Conservation (phyloP, 2,113 vertebrate species). For the Notothenia rossii region DNA sequence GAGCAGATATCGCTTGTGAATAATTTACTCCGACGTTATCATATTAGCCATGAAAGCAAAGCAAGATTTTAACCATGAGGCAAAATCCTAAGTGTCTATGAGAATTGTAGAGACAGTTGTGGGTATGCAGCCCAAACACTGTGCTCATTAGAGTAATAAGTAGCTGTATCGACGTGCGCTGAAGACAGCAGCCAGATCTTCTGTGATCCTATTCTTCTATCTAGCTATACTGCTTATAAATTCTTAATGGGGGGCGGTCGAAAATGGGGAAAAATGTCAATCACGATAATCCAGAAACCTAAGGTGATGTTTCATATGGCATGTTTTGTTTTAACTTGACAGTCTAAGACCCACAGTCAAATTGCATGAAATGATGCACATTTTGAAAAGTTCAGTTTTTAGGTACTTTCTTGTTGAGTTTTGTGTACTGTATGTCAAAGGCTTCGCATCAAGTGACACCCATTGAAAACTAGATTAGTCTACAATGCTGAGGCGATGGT, state of each 20-base stretch:
- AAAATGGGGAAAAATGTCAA: not conserved
- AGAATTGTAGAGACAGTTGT: constrained; percentile 22
- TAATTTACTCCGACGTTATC: constrained; percentile 75
- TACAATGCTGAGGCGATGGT: not conserved
- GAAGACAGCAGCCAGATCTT: constrained; percentile 22
- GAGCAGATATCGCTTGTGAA: constrained; percentile 57
- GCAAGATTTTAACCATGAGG: constrained; percentile 30
- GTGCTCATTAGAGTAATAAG: constrained; percentile 53
- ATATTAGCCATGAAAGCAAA: constrained; percentile 67
- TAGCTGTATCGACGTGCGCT: constrained; percentile 31
- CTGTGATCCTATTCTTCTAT: constrained; percentile 7
- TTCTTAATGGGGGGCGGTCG: no score
- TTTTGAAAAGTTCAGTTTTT: not conserved
- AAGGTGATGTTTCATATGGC: not conserved
- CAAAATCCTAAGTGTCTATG: constrained; percentile 36
- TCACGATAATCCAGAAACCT: not conserved
- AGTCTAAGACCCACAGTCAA: not conserved
- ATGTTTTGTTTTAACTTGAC: not conserved
- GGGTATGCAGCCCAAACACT: constrained; percentile 16
- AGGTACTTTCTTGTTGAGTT: not conserved
- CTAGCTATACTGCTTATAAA: not conserved
- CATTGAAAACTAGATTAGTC: not conserved
- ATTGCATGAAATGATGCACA: not conserved
- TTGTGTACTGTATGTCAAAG: not conserved
- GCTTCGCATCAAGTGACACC: not conserved